Evolutionary conservation across 2,113 vertebrate genomes (phyloP), one percentile per base, ranked within the genome.

Genomic region (Harpagus bidentatus): DNA sequence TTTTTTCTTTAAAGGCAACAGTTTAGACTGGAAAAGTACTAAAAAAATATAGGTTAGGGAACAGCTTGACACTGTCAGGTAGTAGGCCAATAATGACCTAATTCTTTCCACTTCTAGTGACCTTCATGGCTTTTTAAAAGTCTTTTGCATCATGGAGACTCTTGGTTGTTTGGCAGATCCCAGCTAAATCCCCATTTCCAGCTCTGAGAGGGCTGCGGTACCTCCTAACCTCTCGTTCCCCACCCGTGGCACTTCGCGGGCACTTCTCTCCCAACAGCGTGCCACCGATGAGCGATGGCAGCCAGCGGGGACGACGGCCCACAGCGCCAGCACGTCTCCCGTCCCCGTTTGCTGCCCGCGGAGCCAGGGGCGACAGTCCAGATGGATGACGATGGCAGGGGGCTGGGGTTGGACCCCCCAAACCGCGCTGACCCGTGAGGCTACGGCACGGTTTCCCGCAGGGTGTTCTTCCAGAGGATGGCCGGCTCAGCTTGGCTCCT

Each of bases 221-320:
- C 2, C 47, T 55, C 56, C 62, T 2, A 2, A 11, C 10, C 17
- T 29, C 43, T 21, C 0, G 6, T 2, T 45, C 23, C 42, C 20
- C 3, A 26, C 42, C 42, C 0, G 8, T 0, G 2, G 58, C 45
- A 5, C 77, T 73, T 45, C 0, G 10, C 1, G 3, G n/a, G 2
- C 40, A 36, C 8, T 74, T 15, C 32, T 23, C 7, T 66, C 38
- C 38, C 63, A 14, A 2, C 42, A 34, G 34, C 1, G 0, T 4
- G 13, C 11, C 8, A 3, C 32, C 1, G 13, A 32, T 2, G 50
- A 22, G 85, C 20, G 2, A 26, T 2, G 69, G 63, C 59, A 47
- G 67, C 38, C 52, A 4, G 28, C 0, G 34, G 40, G 29, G 11
- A 55, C 1, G 2, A 13, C 21, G 47, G 4, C 77, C 32, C 1